Evolutionary conservation across 1,140 invertebrate species (phyloP).

Genomic region (Drosophila bocqueti): DNA sequence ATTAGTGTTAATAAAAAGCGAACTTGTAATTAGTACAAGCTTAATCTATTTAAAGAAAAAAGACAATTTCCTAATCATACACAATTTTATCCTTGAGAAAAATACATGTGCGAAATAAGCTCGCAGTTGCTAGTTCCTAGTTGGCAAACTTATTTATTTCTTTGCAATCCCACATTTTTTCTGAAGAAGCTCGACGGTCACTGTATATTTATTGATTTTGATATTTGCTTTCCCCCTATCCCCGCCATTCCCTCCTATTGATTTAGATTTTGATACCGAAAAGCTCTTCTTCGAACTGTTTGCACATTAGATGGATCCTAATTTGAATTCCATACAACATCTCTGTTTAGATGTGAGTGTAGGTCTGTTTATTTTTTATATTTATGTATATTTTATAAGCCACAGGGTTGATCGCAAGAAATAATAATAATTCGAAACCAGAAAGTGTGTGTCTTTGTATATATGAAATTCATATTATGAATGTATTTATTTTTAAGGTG

Average conservation of each 20-base stretch:
- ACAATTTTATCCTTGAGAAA: neutral
- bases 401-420: neutral
- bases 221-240: constrained; percentile 15
- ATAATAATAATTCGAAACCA: constrained; percentile 3
- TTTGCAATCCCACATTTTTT: neutral
- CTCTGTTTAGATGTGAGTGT: neutral
- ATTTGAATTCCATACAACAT: constrained; percentile 39
- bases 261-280: constrained; percentile 1
- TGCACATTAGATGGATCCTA: constrained; percentile 36
- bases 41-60: too few relatives aligned
- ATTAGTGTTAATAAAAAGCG: too few relatives aligned
- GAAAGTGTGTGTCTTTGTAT: constrained; percentile 7
- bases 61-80: neutral
- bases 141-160: neutral
- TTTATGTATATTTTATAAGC: constrained; percentile 12
- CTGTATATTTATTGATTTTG: constrained; percentile 39
- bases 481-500: neutral
- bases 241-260: constrained; percentile 4
- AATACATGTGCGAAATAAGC: neutral
- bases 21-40: too few relatives aligned
- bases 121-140: neutral
- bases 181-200: neutral
- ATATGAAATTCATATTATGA: neutral
- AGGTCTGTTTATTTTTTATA: neutral
- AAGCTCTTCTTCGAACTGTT: constrained; percentile 17